Evolutionary conservation across 2,797 vertebrate genomes (phyloP), one percentile per base, ranked within the genome.

Genomic region (Chaunax sp.): DNA sequence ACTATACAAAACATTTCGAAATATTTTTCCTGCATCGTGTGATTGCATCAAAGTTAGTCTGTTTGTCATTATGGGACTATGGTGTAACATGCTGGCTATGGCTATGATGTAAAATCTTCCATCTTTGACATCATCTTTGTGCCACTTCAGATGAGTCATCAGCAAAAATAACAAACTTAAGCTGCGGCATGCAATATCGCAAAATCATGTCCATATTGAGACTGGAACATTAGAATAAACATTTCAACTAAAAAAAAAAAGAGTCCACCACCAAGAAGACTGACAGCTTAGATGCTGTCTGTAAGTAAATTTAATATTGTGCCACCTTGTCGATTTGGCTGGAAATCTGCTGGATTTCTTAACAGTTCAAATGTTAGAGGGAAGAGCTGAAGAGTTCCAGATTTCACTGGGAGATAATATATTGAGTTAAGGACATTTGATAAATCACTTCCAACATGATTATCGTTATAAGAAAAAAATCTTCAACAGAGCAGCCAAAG

Each of bases 1-100:
- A 12, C 67, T 53, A 37, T 16, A 30, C n/a, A 33, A 6, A 44
- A 43, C 1, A 18, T 49, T 69, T 33, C 35, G 13, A 26, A 46
- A 38, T 55, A 25, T 2, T 33, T 62, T 38, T 28, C 15, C 50
- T 25, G 22, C 41, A 46, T 1, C 44, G 18, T 66, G 25, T 15
- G 37, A 49, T 52, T 58, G 58, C 52, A 58, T 59, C 40, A 47
- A 18, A 33, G 52, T 67, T 63, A 49, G 57, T 63, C 78, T 87
- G 76, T 83, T 84, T 84, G 75, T 84, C 76, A 80, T 89, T 82
- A 85, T 23, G 16, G 72, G 64, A 26, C 76, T 68, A 75, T 75
- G 80, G 67, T 15, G 70, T 68, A 81, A 78, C 57, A 59, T 47
- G 55, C 45, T 68, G 75, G 52, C 69, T 40, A 54, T 25, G 52